These are phyloP conservation scores for Hypena proboscidalis DNA, from an alignment of 2,888 invertebrate species.

Conservation along the genomic window DNA sequence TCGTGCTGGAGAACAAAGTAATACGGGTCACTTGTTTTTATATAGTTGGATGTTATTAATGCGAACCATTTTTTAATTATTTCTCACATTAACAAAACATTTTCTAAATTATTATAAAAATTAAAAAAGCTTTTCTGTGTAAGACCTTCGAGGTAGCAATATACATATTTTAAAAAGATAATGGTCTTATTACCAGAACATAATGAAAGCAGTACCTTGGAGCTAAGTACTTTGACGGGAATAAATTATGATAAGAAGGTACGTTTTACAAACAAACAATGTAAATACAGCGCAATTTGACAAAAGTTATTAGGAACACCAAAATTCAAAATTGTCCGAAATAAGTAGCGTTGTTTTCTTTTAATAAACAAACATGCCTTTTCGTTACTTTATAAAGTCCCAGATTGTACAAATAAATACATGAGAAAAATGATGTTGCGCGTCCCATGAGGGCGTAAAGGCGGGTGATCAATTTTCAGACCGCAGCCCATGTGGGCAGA, in stretches of 20 bases:
- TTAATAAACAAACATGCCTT: not conserved
- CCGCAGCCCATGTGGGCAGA: slow-evolving; percentile 45
- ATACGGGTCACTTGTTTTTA: slow-evolving; percentile 6
- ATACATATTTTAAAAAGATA: slow-evolving; percentile 14
- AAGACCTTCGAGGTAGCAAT: not conserved
- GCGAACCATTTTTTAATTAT: too few relatives aligned
- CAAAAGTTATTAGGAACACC: slow-evolving; percentile 23
- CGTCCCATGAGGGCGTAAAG: slow-evolving; percentile 14
- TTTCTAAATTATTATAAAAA: not conserved
- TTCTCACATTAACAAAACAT: too few relatives aligned
- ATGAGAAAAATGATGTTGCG: slow-evolving; percentile 1
- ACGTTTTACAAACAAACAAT: slow-evolving; percentile 31
- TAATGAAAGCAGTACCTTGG: slow-evolving; percentile 18
- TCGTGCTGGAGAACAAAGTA: slow-evolving; percentile 26
- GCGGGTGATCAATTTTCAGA: slow-evolving; percentile 51
- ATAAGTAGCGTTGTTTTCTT: not conserved
- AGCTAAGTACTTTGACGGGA: slow-evolving; percentile 23
- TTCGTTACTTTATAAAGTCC: too few relatives aligned
- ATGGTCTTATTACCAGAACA: slow-evolving; percentile 18
- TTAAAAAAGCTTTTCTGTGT: not conserved
- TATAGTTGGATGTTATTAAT: not conserved
- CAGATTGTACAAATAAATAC: not conserved
- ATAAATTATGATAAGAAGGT: slow-evolving; percentile 28
- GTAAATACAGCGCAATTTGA: slow-evolving; percentile 26
- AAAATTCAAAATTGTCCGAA: slow-evolving; percentile 12